A percentile compares a stretch with the other conserved stretches of the same genome.
phyloP scores from a whole-genome alignment of 1,140 invertebrate genomes.

The Pseudachorutes palmiensis region DNA sequence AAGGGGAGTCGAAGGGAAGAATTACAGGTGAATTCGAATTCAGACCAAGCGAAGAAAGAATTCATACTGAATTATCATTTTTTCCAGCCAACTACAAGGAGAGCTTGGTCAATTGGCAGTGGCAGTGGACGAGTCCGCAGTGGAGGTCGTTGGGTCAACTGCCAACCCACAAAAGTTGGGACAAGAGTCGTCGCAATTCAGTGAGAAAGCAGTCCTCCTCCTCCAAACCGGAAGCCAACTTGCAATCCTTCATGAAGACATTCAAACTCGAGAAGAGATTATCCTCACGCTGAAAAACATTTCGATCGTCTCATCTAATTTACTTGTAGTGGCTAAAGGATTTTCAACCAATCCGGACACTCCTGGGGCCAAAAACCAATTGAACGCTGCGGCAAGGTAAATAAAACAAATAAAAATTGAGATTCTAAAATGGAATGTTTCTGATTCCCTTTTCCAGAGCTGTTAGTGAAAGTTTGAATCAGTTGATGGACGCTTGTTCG shows the following conservation, averaged over 20 bases:
- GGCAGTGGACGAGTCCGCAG: constrained; percentile 64
- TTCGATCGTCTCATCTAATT: constrained; percentile 75
- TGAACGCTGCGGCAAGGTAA: constrained; percentile 70
- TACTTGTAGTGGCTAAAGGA: constrained; percentile 77
- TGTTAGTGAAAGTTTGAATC: constrained; percentile 88
- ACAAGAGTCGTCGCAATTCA: constrained; percentile 64
- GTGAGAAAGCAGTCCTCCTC: constrained; percentile 41
- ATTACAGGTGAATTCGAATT: constrained; percentile 52
- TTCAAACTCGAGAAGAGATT: constrained; percentile 64
- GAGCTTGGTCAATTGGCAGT: constrained; percentile 74
- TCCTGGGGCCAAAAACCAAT: constrained; percentile 80
- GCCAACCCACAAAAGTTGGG: constrained; percentile 60
- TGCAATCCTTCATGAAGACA: constrained; percentile 47
- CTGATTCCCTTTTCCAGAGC: constrained; percentile 45
- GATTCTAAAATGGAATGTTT: no score
- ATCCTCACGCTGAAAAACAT: constrained; percentile 78
- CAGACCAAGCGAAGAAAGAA: background rate
- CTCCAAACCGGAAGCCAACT: constrained; percentile 29
- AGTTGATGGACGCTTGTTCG: constrained; percentile 73
- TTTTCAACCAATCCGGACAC: constrained; percentile 79
- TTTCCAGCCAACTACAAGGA: constrained; percentile 63
- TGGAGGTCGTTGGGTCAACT: constrained; percentile 39
- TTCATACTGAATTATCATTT: background rate
- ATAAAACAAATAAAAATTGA: no score
- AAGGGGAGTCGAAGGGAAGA: constrained; percentile 56